Evolutionary conservation across 2,113 vertebrate species (phyloP).

Genomic region (Eulemur macaco): DNA sequence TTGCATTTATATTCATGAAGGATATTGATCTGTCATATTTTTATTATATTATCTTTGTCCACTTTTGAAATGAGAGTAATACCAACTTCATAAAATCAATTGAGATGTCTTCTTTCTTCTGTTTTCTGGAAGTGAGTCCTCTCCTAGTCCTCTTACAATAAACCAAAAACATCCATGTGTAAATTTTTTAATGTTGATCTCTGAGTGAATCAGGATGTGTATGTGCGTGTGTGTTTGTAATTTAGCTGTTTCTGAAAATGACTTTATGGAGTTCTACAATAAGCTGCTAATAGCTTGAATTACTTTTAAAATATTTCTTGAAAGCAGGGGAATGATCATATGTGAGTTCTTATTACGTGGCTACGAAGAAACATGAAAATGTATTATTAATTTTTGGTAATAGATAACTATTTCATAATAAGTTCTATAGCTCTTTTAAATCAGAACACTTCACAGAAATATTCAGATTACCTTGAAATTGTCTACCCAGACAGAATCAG

Average conservation of each 20-base stretch:
- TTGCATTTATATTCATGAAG: background rate
- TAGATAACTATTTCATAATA: background rate
- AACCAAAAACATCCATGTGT: background rate
- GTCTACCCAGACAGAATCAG: background rate
- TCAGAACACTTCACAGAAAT: background rate
- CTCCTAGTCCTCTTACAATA: background rate
- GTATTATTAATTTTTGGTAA: background rate
- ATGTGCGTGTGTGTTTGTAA: background rate
- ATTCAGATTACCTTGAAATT: background rate
- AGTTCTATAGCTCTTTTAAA: background rate
- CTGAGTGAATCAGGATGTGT: background rate
- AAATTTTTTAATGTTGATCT: background rate
- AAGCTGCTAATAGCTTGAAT: background rate
- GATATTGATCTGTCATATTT: background rate
- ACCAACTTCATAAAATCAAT: background rate
- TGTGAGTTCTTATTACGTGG: background rate
- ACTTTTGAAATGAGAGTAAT: background rate
- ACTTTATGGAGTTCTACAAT: background rate
- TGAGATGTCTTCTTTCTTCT: background rate
- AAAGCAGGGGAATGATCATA: background rate
- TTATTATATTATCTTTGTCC: background rate
- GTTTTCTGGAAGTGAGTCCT: background rate
- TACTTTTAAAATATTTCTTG: background rate
- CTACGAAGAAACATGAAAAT: background rate
- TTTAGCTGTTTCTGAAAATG: background rate